These are phyloP conservation scores for Phorcus lineatus DNA, from an alignment of 2,888 invertebrate species.

Conservation along the genomic window DNA sequence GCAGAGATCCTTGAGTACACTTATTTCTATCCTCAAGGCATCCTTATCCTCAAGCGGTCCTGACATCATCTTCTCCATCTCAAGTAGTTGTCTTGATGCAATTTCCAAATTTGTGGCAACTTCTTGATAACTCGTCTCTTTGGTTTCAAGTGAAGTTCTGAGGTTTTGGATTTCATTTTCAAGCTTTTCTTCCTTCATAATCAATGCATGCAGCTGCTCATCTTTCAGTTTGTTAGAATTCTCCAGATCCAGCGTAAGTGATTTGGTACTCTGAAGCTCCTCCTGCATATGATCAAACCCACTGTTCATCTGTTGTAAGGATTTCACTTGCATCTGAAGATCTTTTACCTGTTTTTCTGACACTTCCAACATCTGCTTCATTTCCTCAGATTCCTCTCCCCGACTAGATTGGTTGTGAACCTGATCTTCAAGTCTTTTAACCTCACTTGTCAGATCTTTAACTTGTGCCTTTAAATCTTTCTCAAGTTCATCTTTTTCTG, in stretches of 20 bases:
- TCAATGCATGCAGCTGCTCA: neutral
- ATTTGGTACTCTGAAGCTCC: neutral
- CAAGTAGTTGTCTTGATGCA: constrained; percentile 28
- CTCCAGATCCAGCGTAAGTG: neutral
- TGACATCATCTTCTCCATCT: constrained; percentile 34
- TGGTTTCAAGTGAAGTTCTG: constrained; percentile 2
- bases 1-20: constrained; percentile 39
- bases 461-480: neutral
- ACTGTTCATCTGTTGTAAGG: neutral
- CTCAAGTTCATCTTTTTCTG: neutral
- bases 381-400: neutral
- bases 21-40: constrained; percentile 37
- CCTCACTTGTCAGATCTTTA: neutral
- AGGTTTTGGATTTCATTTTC: neutral
- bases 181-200: neutral
- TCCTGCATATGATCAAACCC: neutral
- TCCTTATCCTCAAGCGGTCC: constrained; percentile 35
- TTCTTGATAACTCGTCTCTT: neutral
- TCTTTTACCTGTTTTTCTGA: neutral
- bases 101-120: constrained; percentile 21
- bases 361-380: neutral
- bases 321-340: neutral
- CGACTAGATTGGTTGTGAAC: neutral
- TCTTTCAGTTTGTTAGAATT: neutral
- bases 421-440: neutral